Evolutionary conservation across 2,888 invertebrate genomes (phyloP).

Genomic region (Gonocerus acuteangulatus): DNA sequence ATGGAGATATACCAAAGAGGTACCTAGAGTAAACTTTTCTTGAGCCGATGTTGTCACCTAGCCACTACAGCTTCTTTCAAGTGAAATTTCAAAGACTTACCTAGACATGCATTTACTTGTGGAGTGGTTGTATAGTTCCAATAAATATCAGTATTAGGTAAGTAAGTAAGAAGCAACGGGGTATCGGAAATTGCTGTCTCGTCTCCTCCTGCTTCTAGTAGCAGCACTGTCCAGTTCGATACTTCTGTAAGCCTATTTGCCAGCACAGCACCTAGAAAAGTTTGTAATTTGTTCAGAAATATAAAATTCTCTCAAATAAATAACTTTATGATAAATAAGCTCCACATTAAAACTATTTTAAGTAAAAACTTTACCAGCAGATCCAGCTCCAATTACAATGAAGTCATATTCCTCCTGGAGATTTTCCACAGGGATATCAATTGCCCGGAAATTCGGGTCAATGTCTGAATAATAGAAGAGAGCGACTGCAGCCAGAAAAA

Average conservation of each 20-base stretch:
- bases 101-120: conserved; percentile 69
- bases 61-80: too few species aligned
- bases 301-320: background rate
- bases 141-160: conserved; percentile 79
- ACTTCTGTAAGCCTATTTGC: conserved; percentile 75
- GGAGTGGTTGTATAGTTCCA: conserved; percentile 91
- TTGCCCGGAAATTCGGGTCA: conserved; percentile 25
- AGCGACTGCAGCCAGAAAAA: conserved; percentile 24
- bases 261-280: conserved; percentile 64
- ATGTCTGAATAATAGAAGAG: conserved; percentile 19
- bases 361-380: conserved; percentile 31
- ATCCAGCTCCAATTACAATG: conserved; percentile 29
- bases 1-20: too few species aligned
- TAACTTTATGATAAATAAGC: too few species aligned
- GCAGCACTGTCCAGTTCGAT: conserved; percentile 67
- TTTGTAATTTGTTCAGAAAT: background rate
- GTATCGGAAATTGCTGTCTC: conserved; percentile 86
- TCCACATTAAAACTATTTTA: too few species aligned
- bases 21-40: too few species aligned
- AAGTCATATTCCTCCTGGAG: conserved; percentile 27
- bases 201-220: conserved; percentile 80
- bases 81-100: too few species aligned
- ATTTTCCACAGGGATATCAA: conserved; percentile 15
- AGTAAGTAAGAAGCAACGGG: conserved; percentile 73
- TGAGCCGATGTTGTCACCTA: too few species aligned